These are phyloP conservation scores for Drosophila phalerata DNA, from an alignment of 2,888 invertebrate genomes.

Conservation along the genomic window DNA sequence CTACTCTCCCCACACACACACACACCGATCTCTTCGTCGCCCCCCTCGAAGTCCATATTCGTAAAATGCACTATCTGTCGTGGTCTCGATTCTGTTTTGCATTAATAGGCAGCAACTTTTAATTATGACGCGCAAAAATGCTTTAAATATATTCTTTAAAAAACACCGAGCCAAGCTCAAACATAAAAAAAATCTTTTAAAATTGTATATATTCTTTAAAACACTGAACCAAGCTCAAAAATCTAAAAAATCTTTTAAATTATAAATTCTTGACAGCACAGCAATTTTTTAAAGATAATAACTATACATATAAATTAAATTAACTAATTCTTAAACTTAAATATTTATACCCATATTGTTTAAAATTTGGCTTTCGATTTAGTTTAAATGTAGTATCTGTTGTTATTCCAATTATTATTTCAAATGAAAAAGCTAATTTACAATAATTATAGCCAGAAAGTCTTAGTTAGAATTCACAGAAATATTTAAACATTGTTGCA, in stretches of 20 bases:
- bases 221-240: neutral
- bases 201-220: conserved; percentile 4
- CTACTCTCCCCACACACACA: no score
- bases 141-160: conserved; percentile 27
- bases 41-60: neutral
- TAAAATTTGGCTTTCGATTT: neutral
- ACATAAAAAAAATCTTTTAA: neutral
- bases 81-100: conserved; percentile 30
- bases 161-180: neutral
- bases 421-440: no score
- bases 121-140: conserved; percentile 49
- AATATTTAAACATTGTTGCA: no score
- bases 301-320: neutral
- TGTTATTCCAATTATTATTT: neutral
- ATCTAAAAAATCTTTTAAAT: neutral
- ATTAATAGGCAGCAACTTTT: conserved; percentile 49
- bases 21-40: neutral
- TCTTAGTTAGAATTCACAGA: no score
- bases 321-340: neutral
- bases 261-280: no score
- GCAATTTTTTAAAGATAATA: neutral
- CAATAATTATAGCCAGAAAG: no score
- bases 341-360: neutral
- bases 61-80: conserved; percentile 19
- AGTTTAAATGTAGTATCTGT: neutral